A percentile compares a stretch with the other conserved stretches of the same genome.
Evolutionary conservation across 1,140 invertebrate genomes (phyloP).

Genomic region (Ceratoteleas bidentatus): DNA sequence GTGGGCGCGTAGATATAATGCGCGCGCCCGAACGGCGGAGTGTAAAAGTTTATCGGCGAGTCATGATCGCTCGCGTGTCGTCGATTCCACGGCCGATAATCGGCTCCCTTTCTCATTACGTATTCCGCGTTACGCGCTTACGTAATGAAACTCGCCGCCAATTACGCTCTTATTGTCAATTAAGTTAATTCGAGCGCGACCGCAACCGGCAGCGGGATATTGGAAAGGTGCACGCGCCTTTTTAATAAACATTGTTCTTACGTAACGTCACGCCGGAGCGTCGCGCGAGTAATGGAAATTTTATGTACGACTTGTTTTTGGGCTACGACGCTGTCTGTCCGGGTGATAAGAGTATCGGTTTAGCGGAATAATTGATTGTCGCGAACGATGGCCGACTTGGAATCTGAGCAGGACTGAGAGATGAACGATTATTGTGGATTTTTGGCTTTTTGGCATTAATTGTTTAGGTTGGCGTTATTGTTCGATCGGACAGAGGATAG

Average conservation of each 20-base stretch:
- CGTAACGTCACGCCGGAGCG: neutral
- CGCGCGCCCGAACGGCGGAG: conserved; percentile 30
- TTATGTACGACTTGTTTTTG: conserved; percentile 29
- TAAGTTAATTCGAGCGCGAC: conserved; percentile 47
- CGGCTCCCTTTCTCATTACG: conserved; percentile 36
- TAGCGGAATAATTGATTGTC: conserved; percentile 29
- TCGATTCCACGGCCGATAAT: conserved; percentile 56
- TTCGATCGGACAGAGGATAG: too few species aligned
- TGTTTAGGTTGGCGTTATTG: too few species aligned
- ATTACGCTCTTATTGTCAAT: conserved; percentile 62
- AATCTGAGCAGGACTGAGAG: too few species aligned
- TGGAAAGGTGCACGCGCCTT: conserved; percentile 54
- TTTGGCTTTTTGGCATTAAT: too few species aligned
- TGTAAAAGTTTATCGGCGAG: conserved; percentile 52
- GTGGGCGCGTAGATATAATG: conserved; percentile 62
- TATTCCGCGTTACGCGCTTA: conserved; percentile 62
- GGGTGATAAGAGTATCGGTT: conserved; percentile 20
- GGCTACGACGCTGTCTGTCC: conserved; percentile 7
- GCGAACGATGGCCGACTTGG: neutral
- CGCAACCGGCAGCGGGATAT: conserved; percentile 20
- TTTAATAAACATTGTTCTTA: conserved; percentile 40
- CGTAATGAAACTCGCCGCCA: conserved; percentile 50
- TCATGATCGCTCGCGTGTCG: conserved; percentile 60
- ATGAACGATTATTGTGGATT: too few species aligned
- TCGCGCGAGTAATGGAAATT: conserved; percentile 24